Evolutionary conservation across 2,113 vertebrate species (phyloP), one percentile per base, ranked within the genome.

Genomic region (Pangasianodon gigas): DNA sequence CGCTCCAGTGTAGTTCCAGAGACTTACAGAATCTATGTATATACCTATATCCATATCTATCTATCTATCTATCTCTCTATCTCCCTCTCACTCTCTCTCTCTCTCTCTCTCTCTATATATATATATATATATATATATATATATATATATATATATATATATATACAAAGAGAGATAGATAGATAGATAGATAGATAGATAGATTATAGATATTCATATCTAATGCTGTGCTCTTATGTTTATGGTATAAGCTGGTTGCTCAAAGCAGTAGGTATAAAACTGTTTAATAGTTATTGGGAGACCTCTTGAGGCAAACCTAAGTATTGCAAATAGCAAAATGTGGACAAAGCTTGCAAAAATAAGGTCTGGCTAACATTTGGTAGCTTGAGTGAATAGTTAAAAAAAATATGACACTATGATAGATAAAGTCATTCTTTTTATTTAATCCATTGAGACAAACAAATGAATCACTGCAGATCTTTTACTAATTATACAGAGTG

Each of bases 281-380:
- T 29, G 46, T 81, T 65, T 48, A 51, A 75, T 83, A 54, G 71
- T 32, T 5, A 41, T 29, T 62, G 19, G 24, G 69, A 24, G 82
- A 85, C 82, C 69, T 89, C 88, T 37, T 48, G 54, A 62, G 88
- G 82, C 52, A 51, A 77, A 26, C 5, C 58, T 58, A 77, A 41
- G 88, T 37, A 75, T 10, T 62, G 69, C 69, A 77, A 6, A 18
- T 32, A 86, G 29, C 19, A 86, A 29, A 51, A 48, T 32, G 19
- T 3, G 19, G 21, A 29, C 11, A 32, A n/a, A n/a, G 29, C 13
- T 18, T 19, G 48, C 29, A 54, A 54, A 19, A 79, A 14, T 14
- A 48, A 18, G 24, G 75, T 26, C 41, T 26, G 21, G 11, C 6
- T 46, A 26, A 14, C 13, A 51, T 48, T 80, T 80, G 26, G 24